Evolutionary conservation across 2,888 invertebrate genomes (phyloP).

Genomic region (Drosophila tripunctata): DNA sequence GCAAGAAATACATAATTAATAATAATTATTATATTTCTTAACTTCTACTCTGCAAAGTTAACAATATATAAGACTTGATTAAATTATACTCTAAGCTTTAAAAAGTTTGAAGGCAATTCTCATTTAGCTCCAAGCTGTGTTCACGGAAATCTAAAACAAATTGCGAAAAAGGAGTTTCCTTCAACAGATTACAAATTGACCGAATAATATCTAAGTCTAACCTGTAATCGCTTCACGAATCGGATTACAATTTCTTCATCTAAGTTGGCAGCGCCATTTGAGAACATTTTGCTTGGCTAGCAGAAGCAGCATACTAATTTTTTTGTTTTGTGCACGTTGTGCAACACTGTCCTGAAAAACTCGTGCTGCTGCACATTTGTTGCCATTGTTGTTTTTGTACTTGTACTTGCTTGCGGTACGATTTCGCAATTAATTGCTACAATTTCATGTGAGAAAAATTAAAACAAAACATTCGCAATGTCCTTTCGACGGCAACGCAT

Average conservation of each 20-base stretch:
- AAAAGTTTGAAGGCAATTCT: too few species aligned
- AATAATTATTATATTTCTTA: too few species aligned
- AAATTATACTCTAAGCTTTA: too few species aligned
- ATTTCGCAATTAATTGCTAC: slow-evolving; percentile 18
- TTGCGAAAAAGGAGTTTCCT: too few species aligned
- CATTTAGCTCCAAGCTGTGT: too few species aligned
- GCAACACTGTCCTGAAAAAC: slow-evolving; percentile 41
- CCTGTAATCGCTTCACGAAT: too few species aligned
- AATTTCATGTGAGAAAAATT: slow-evolving; percentile 49
- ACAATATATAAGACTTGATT: too few species aligned
- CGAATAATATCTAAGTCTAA: too few species aligned
- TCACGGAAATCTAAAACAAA: too few species aligned
- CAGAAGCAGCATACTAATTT: slow-evolving; percentile 12
- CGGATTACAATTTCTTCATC: not conserved
- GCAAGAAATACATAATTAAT: too few species aligned
- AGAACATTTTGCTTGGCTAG: not conserved
- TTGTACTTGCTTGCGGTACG: slow-evolving; percentile 4
- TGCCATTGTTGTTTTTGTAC: slow-evolving; percentile 33
- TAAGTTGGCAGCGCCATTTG: not conserved
- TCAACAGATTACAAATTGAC: too few species aligned
- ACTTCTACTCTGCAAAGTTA: too few species aligned
- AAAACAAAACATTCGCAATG: slow-evolving; percentile 83
- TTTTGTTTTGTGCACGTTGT: not conserved
- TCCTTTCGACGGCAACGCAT: slow-evolving; percentile 89
- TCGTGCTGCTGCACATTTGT: slow-evolving; percentile 43